Evolutionary conservation across 2,797 vertebrate genomes (phyloP).

Genomic region (Moxostoma hubbsi): DNA sequence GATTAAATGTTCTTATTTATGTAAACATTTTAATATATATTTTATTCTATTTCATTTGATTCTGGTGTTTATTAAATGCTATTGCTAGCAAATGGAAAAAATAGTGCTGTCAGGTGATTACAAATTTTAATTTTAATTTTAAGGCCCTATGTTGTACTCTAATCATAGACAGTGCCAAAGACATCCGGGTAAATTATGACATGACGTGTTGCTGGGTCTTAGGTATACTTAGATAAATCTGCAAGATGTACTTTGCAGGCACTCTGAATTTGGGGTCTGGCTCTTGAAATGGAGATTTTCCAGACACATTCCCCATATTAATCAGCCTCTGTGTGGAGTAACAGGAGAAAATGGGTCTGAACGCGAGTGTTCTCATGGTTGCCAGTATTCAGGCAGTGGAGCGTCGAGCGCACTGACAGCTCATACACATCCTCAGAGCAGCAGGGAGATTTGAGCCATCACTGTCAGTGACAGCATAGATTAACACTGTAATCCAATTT

Average conservation of each 20-base stretch:
- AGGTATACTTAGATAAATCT: not conserved
- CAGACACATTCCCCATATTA: constrained; percentile 69
- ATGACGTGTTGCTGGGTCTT: no score
- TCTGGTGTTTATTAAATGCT: no score
- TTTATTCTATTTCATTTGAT: no score
- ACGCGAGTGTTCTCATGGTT: constrained; percentile 77
- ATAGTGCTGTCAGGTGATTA: no score
- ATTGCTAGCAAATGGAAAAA: no score
- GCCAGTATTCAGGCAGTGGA: constrained; percentile 71
- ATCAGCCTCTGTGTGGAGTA: constrained; percentile 59
- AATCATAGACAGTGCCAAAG: no score
- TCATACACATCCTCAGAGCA: constrained; percentile 79
- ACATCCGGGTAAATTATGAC: no score
- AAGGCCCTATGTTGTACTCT: no score
- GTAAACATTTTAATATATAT: no score
- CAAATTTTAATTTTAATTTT: no score
- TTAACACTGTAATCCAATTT: constrained; percentile 86
- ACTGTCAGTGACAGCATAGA: constrained; percentile 89
- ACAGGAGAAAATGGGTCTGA: constrained; percentile 55
- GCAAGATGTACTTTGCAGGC: constrained; percentile 6
- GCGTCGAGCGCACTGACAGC: constrained; percentile 79
- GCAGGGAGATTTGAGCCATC: constrained; percentile 81
- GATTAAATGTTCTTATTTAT: no score
- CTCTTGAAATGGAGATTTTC: constrained; percentile 38
- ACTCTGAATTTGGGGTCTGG: constrained; percentile 8